Conservation (phyloP, 2,888 invertebrate species). For the Agrochola macilenta region DNA sequence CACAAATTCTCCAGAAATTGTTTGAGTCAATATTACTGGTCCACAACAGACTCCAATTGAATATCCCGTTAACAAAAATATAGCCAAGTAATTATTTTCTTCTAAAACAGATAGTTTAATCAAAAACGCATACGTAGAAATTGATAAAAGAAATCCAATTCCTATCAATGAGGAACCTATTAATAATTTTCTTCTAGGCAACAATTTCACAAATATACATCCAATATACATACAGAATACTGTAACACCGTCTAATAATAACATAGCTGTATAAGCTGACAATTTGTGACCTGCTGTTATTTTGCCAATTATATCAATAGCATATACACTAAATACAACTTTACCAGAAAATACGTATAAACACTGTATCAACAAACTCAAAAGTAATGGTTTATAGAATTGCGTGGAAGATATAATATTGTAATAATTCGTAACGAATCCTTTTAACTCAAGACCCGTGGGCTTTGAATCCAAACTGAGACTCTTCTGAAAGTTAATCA, state of each 20-base stretch:
- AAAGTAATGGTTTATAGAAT: constrained; percentile 52
- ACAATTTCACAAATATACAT: constrained; percentile 45
- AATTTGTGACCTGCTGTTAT: constrained; percentile 57
- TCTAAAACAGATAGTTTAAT: constrained; percentile 33
- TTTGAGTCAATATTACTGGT: constrained; percentile 70
- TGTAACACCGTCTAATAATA: constrained; percentile 55
- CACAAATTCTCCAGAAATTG: constrained; percentile 69
- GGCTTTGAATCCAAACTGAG: not conserved
- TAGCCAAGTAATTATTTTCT: constrained; percentile 49
- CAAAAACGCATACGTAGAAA: constrained; percentile 44
- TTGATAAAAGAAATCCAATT: constrained; percentile 53
- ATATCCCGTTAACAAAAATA: constrained; percentile 44
- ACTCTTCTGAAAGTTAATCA: constrained; percentile 43
- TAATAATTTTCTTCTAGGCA: constrained; percentile 47
- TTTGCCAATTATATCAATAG: constrained; percentile 71
- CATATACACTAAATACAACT: constrained; percentile 64
- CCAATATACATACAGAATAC: constrained; percentile 54
- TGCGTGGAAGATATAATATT: constrained; percentile 33
- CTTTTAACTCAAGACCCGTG: constrained; percentile 11
- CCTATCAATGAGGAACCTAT: constrained; percentile 41
- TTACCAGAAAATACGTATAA: constrained; percentile 57
- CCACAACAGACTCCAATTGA: constrained; percentile 72
- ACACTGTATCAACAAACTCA: constrained; percentile 37
- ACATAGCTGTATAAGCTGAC: constrained; percentile 55
- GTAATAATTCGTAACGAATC: constrained; percentile 32